A percentile compares a stretch with the other conserved stretches of the same genome.
These are phyloP conservation scores for Saguinus imperator DNA, from an alignment of 2,113 vertebrate genomes.

Conservation along the genomic window DNA sequence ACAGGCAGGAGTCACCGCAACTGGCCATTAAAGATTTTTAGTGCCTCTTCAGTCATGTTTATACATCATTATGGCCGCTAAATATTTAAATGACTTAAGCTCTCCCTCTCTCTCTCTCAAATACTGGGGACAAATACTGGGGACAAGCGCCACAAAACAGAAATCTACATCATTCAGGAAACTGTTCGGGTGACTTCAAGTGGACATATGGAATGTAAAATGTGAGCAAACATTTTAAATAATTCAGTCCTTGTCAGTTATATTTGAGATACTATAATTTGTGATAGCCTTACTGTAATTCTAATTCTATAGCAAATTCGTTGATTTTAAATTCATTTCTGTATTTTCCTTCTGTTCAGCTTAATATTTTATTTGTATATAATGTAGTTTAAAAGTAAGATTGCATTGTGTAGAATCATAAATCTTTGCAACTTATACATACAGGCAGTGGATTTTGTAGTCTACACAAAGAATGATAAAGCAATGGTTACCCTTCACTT, in stretches of 20 bases:
- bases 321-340: conserved; percentile 10
- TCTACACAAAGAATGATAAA: conserved; percentile 37
- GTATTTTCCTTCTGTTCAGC: background rate
- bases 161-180: background rate
- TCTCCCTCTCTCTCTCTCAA: background rate
- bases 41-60: conserved; percentile 41
- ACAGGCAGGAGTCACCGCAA: no score
- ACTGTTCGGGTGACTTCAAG: background rate
- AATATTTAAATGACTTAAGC: conserved; percentile 48
- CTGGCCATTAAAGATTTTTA: background rate
- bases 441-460: background rate
- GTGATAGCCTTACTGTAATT: background rate
- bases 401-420: background rate
- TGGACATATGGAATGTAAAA: background rate
- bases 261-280: background rate
- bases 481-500: conserved; percentile 41
- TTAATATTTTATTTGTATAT: conserved; percentile 51
- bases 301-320: background rate
- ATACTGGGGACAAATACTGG: background rate
- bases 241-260: background rate
- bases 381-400: conserved; percentile 41
- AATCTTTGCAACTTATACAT: background rate
- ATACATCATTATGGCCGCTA: conserved; percentile 44
- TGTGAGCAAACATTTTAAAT: conserved; percentile 7
- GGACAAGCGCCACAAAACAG: background rate